Conservation (phyloP, 2,888 invertebrate genomes). For the Aromia moschata region DNA sequence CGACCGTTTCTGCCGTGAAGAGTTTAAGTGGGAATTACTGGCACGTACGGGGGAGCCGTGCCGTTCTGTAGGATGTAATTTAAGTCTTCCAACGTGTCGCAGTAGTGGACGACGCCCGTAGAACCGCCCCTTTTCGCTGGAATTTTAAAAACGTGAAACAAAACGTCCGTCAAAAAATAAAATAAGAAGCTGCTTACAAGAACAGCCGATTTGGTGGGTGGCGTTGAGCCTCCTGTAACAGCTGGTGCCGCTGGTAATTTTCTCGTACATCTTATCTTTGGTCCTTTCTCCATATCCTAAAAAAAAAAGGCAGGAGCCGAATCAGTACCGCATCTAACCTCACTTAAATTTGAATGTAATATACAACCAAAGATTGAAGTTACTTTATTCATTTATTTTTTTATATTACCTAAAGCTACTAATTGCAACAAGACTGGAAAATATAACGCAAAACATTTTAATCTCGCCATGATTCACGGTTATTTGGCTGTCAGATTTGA, state of each 20-base stretch:
- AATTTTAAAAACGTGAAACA: slow-evolving; percentile 16
- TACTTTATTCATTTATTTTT: too few relatives aligned
- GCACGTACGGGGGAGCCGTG: slow-evolving; percentile 83
- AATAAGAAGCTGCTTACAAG: slow-evolving; percentile 78
- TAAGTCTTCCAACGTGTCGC: slow-evolving; percentile 73
- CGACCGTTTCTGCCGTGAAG: slow-evolving; percentile 67
- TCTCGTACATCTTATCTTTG: slow-evolving; percentile 83
- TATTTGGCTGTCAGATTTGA: not conserved
- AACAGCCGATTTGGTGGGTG: slow-evolving; percentile 94
- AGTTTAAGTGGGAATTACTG: slow-evolving; percentile 73
- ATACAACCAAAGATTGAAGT: too few relatives aligned
- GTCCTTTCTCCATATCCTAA: slow-evolving; percentile 69
- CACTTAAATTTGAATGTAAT: too few relatives aligned
- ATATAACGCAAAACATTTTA: not conserved
- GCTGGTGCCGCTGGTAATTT: slow-evolving; percentile 75
- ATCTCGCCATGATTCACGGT: not conserved
- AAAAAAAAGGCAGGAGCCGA: too few relatives aligned
- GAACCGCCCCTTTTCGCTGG: slow-evolving; percentile 80
- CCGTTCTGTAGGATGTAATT: slow-evolving; percentile 77
- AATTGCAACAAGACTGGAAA: not conserved
- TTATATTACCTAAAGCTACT: slow-evolving; percentile 6
- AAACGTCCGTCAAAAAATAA: too few relatives aligned
- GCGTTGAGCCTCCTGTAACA: slow-evolving; percentile 94
- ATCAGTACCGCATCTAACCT: too few relatives aligned
- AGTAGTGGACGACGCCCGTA: slow-evolving; percentile 83